Evolutionary conservation across 2,797 vertebrate species (phyloP).

Genomic region (Synanceia verrucosa): DNA sequence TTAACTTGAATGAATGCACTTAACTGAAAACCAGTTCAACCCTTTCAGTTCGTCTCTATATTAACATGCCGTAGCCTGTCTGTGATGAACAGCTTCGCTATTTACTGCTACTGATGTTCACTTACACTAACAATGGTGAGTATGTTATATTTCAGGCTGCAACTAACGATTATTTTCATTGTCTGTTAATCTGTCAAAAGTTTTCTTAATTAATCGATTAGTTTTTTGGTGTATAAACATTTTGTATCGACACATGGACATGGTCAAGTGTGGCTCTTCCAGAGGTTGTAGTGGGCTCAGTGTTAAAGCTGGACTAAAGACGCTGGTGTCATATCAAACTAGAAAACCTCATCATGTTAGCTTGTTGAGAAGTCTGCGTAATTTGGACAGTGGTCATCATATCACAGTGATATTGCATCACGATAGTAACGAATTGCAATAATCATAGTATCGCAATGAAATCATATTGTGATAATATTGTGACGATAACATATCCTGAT

Average conservation of each 20-base stretch:
- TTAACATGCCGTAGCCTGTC: slow-evolving; percentile 53
- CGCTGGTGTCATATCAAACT: background rate
- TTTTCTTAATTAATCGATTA: background rate
- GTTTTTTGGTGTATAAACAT: too few relatives aligned
- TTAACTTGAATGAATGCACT: slow-evolving; percentile 24
- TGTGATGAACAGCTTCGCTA: slow-evolving; percentile 41
- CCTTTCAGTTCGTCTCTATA: slow-evolving; percentile 17
- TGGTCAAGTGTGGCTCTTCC: background rate
- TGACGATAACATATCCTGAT: too few relatives aligned
- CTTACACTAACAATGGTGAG: slow-evolving; percentile 59
- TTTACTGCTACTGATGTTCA: slow-evolving; percentile 57
- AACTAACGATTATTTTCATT: background rate
- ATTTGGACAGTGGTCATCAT: too few relatives aligned
- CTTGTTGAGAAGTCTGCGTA: too few relatives aligned
- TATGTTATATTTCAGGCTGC: slow-evolving; percentile 3
- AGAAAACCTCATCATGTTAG: too few relatives aligned
- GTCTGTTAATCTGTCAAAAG: background rate
- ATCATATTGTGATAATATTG: too few relatives aligned
- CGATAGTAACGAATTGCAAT: too few relatives aligned
- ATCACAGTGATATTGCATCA: too few relatives aligned
- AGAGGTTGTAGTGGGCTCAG: background rate
- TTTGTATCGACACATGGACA: background rate
- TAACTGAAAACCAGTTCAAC: slow-evolving; percentile 19
- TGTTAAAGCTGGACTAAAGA: background rate
- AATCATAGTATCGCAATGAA: too few relatives aligned